Conservation (phyloP, 2,113 vertebrate species). For the Eurystomus gularis region DNA sequence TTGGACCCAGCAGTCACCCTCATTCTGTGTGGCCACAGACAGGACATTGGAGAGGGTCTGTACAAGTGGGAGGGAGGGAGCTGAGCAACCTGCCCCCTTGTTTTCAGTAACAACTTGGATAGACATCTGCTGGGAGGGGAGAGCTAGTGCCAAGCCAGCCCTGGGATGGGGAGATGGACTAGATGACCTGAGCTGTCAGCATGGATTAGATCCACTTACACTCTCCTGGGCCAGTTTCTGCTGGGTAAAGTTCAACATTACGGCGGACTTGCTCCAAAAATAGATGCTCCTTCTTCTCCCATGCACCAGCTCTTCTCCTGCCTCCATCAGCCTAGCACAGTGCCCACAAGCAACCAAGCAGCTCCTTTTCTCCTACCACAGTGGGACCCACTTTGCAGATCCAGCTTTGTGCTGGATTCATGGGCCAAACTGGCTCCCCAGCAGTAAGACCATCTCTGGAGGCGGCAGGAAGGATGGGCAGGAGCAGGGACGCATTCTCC, state of each 20-base stretch:
- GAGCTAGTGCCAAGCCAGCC: rapidly evolving
- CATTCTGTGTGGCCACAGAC: neutral
- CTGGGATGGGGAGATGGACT: neutral
- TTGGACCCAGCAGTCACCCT: neutral
- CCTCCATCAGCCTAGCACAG: neutral
- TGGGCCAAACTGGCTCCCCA: neutral
- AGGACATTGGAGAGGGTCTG: neutral
- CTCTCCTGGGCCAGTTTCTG: neutral
- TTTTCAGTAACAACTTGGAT: neutral
- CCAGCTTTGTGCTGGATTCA: neutral
- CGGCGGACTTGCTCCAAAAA: neutral
- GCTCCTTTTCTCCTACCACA: neutral
- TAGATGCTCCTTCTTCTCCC: neutral
- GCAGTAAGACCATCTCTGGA: neutral
- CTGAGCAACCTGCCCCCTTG: neutral
- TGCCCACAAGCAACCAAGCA: neutral
- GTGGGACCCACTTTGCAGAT: neutral
- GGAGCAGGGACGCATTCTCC: neutral
- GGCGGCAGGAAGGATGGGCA: neutral
- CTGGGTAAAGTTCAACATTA: neutral
- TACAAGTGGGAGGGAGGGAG: neutral
- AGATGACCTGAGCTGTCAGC: neutral
- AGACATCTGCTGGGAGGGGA: neutral
- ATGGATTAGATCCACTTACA: neutral
- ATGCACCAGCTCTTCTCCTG: rapidly evolving